Evolutionary conservation across 2,113 vertebrate species (phyloP), one percentile per base, ranked within the genome.

Genomic region (Rhinolophus ferrumequinum): DNA sequence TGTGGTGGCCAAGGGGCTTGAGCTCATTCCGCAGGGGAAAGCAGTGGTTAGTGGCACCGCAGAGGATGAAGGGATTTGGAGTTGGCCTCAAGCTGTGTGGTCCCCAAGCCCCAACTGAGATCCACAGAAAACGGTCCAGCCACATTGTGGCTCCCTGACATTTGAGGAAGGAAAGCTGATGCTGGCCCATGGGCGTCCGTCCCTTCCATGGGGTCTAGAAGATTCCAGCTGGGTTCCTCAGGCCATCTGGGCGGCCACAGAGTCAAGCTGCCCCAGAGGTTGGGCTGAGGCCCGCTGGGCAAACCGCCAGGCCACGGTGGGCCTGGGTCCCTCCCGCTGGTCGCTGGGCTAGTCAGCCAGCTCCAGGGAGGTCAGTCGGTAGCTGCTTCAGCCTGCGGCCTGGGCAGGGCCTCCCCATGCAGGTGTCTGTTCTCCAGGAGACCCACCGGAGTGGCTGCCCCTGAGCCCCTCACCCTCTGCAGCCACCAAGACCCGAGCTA

Each of bases 331-430:
- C 9, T 50, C 47, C 47, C 47, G 50, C 52, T 30, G 41, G 16
- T 24, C 64, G 11, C 35, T 41, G 3, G 0, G 0, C 47, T 7
- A 0, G 18, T 52, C 4, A 22, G 6, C 10, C 6, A 44, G 41
- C 13, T 19, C 13, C 1, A 50, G 75, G 9, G 54, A 50, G 21
- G 28, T 44, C 56, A 6, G 15, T 12, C 3, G 22, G 16, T 4
- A 3, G 13, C 60, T 47, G 22, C 41, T 44, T 44, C 15, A 28
- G 21, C 56, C 30, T 22, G 26, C 8, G 30, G 41, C 13, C 64
- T 50, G n/a, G 30, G 47, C 47, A 10, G 47, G 47, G 47, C 47
- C 47, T 47, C 47, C 47, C 47, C 19, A 0, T 0, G 10, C 9
- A 52, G 35, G 21, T 2, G 22, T 66, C 22, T 38, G 41, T 11